Evolutionary conservation across 2,113 vertebrate genomes (phyloP).

Genomic region (Tonatia bakeri): DNA sequence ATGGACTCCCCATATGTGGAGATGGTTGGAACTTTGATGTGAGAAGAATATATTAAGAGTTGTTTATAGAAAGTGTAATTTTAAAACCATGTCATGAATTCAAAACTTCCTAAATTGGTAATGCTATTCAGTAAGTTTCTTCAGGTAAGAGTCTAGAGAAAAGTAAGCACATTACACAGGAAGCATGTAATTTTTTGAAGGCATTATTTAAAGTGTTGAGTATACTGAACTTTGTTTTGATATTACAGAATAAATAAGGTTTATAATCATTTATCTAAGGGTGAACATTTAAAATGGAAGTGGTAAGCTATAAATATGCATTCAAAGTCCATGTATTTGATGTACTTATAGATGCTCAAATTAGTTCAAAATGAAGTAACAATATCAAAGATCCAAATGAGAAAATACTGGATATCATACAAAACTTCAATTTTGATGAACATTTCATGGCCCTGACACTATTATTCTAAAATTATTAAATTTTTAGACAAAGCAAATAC

Average conservation of each 20-base stretch:
- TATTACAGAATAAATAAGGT: background rate
- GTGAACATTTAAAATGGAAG: background rate
- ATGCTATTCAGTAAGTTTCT: background rate
- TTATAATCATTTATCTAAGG: background rate
- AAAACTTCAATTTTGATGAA: background rate
- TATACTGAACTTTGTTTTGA: background rate
- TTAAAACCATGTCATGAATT: background rate
- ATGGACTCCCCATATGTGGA: background rate
- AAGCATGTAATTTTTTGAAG: background rate
- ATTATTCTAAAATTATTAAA: background rate
- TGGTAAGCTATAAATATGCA: background rate
- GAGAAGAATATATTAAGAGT: background rate
- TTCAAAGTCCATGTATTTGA: background rate
- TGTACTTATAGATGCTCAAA: background rate
- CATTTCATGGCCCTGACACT: background rate
- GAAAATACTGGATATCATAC: background rate
- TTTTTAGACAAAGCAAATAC: slow-evolving; percentile 16
- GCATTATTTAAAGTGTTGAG: background rate
- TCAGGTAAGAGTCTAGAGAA: background rate
- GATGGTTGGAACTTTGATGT: background rate
- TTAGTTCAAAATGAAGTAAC: background rate
- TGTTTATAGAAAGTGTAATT: background rate
- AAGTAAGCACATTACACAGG: background rate
- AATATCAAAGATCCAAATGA: background rate
- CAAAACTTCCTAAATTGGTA: background rate